Base-by-base conservation (phyloP, 2,113 vertebrate genomes). In the Prionailurus bengalensis region DNA sequence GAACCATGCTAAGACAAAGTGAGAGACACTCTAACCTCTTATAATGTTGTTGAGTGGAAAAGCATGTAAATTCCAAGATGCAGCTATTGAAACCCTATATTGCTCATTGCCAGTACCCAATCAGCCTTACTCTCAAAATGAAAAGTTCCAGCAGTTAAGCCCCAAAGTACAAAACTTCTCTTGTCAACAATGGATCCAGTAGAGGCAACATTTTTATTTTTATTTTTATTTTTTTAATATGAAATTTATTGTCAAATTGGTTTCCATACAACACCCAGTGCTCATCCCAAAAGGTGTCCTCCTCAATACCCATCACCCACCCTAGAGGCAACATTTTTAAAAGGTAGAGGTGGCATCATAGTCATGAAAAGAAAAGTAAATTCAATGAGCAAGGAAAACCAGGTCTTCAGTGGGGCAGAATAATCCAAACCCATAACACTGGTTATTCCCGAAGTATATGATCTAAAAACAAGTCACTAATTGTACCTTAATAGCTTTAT, bases 401-500 rank as follows among this genome's bases (percentile, higher is more conserved):
- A 87, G 21, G 25, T 14, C 39, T 87, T 95, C 31, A 86, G 0
- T 53, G 3, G 61, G 3, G 4, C 15, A 74, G 7, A 94, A 81
- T 45, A 71, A 58, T 73, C 14, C n/a, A 97, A 68, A 97, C 74
- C 9, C 13, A 86, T 29, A 91, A 53, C 48, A 93, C 14, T 93
- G n/a, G 63, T 93, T 95, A 82, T 91, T 89, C 15, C 96, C 51
- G 81, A 91, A 53, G 53, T 33, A 51, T 61, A 74, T 79, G 6
- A 63, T 94, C 31, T 55, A n/a, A 96, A 96, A 94, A 87, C 23
- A 93, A 96, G 29, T n/a, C 42, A 92, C 55, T 92, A 73, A 71
- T 91, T 87, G 23, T 63, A 79, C 55, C 39, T 86, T 81, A 82
- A 79, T 12, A 42, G 17, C 31, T 91, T 94, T 92, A 63, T 31